Evolutionary conservation across 2,888 invertebrate genomes (phyloP), one percentile per base, ranked within the genome.

Genomic region (Limnephilus rhombicus): DNA sequence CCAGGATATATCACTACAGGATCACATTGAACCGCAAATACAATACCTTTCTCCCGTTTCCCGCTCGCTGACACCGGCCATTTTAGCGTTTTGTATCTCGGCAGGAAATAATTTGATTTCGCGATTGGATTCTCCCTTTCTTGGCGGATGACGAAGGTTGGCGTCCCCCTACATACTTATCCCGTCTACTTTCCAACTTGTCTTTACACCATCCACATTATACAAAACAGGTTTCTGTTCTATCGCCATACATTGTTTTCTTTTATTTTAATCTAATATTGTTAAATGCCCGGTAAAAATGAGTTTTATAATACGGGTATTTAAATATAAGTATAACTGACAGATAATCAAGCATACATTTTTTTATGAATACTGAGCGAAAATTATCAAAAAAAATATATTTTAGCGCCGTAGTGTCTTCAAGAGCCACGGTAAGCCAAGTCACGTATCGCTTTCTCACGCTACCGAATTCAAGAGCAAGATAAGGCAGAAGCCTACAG

Each of bases 101-200:
- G 83, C 89, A 91, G 92, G 93, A 92, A 93, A 93, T 93, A 92
- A 93, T 93, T 93, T 93, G 93, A 93, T 93, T 93, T 93, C 90
- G 92, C 91, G 93, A 93, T 93, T 91, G 93, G 92, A 93, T 93
- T 93, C 89, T 90, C 92, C 92, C 91, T 93, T 92, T 92, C 91
- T 92, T 89, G 92, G 53, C 41, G 90, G 89, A 91, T 93, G 92
- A 93, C 90, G 92, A 92, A 92, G 93, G 93, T 93, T 90, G 68
- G 88, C 88, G 88, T 37, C 80, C 80, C 34, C 37, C n/a, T 89
- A 80, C 34, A 89, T 89, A 89, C 80, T 80, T 89, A 86, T 86
- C 13, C 29, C 49, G 13, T 45, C 41, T 86, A 45, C 86, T 41
- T 86, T 37, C 41, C 13, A 80, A 80, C 88, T 88, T 31, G 53